Evolutionary conservation across 2,888 invertebrate genomes (phyloP).

Genomic region (Scaptomyza caliginosa): DNA sequence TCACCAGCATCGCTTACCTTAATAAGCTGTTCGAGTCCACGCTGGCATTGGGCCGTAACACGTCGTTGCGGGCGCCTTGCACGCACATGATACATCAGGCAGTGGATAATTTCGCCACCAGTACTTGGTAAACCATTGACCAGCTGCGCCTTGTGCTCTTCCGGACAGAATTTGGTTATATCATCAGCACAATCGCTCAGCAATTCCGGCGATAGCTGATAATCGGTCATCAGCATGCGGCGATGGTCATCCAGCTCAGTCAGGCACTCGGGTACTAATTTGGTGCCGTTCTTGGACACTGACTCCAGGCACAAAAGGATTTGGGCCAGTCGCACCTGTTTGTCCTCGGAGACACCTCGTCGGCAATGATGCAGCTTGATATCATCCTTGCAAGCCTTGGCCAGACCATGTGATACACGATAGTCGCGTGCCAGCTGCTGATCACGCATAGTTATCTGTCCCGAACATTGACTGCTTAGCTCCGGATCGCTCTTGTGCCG

Average conservation of each 20-base stretch:
- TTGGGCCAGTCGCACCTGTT: slow-evolving; percentile 93
- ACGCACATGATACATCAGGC: slow-evolving; percentile 95
- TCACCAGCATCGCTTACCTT: slow-evolving; percentile 96
- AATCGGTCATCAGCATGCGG: slow-evolving; percentile 96
- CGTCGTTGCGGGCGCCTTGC: slow-evolving; percentile 86
- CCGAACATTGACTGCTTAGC: slow-evolving; percentile 89
- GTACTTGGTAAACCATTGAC: slow-evolving; percentile 64
- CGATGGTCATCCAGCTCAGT: slow-evolving; percentile 96
- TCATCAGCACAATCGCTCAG: slow-evolving; percentile 94
- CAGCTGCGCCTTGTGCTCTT: slow-evolving; percentile 85
- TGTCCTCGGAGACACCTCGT: slow-evolving; percentile 91
- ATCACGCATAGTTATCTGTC: slow-evolving; percentile 93
- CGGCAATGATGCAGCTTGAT: slow-evolving; percentile 94
- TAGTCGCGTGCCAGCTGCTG: slow-evolving; percentile 95
- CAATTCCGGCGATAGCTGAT: slow-evolving; percentile 95
- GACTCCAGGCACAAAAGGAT: slow-evolving; percentile 97
- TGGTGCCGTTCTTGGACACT: slow-evolving; percentile 88
- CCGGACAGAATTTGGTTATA: slow-evolving; percentile 90
- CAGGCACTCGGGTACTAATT: slow-evolving; percentile 91
- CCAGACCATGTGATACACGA: slow-evolving; percentile 93
- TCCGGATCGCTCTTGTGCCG: slow-evolving; percentile 90
- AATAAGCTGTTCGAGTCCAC: slow-evolving; percentile 91
- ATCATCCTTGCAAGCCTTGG: slow-evolving; percentile 94
- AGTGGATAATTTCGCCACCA: slow-evolving; percentile 96
- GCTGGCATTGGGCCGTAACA: slow-evolving; percentile 89